A percentile compares a stretch with the other conserved stretches of the same genome.
Evolutionary conservation across 2,888 invertebrate species (phyloP).

Genomic region (Troides helena): DNA sequence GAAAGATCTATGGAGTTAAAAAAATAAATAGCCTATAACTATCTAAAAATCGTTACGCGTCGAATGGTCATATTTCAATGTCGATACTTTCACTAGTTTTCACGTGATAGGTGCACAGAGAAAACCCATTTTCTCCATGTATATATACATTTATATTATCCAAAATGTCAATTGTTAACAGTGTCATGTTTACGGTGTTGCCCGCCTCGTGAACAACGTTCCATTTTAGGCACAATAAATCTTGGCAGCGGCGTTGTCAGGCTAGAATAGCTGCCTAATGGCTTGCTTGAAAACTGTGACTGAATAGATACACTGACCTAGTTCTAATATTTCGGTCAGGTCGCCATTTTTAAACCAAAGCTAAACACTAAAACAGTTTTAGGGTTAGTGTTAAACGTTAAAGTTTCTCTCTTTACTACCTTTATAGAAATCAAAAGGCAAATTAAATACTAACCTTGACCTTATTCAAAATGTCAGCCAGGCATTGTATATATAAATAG

Average conservation of each 20-base stretch:
- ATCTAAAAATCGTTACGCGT: no score
- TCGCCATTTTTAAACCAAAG: background rate
- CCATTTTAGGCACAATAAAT: slow-evolving; percentile 23
- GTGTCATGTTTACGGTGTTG: background rate
- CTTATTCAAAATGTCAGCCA: no score
- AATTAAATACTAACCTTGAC: background rate
- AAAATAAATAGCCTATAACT: no score
- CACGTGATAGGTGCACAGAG: no score
- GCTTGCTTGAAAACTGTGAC: slow-evolving; percentile 23
- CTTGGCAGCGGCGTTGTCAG: slow-evolving; percentile 20
- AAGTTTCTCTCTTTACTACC: background rate
- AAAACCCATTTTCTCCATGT: no score
- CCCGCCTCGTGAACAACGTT: slow-evolving; percentile 11
- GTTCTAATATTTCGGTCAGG: slow-evolving; percentile 16
- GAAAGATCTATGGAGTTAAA: no score
- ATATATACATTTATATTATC: background rate
- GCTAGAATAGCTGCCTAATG: slow-evolving; percentile 24
- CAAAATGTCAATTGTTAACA: slow-evolving; percentile 1
- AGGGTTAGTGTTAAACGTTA: background rate
- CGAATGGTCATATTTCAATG: no score
- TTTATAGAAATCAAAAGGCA: background rate
- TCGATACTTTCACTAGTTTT: no score
- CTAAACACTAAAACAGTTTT: background rate
- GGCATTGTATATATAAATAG: no score
- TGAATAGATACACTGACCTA: slow-evolving; percentile 21